Evolutionary conservation across 2,797 vertebrate genomes (phyloP), one percentile per base, ranked within the genome.

Genomic region (Phalloptychus januarius): DNA sequence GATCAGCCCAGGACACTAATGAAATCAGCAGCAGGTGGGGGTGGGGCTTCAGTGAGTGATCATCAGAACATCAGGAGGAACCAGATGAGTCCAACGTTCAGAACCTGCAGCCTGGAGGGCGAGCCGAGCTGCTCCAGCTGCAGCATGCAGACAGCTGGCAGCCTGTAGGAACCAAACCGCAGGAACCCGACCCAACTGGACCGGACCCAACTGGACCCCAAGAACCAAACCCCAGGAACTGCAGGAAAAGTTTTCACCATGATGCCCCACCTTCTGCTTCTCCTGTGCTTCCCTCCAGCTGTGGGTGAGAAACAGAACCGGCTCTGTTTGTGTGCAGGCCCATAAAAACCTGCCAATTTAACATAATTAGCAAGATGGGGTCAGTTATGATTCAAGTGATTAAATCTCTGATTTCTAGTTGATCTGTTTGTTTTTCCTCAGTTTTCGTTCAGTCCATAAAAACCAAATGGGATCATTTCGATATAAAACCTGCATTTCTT

Each of bases 221-320:
- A n/a, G 54, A n/a, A 28, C 54, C n/a, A 25, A 56, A 25, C 40
- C 23, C 31, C 44, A 25, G 67, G 54, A 56, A 25, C 40, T n/a
- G 36, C 44, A 25, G 67, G 36, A 69, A 45, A 13, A 1, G 56
- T 61, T 33, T 33, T 33, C n/a, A 25, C 44, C 74, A 80, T 38
- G 23, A 94, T 93, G 93, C 77, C 54, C 45, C 86, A 74, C 25
- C 69, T 73, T 71, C 78, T 91, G 82, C 71, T 94, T 71, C 75
- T 93, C 50, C 85, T 94, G 56, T 85, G 82, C 78, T 79, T 86
- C 63, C 76, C 91, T 54, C 87, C 91, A 81, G 71, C 88, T 85
- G 92, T 85, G 75, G 90, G 93, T 94, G 82, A 92, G 52, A 54
- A 54, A 54, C 25, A 5, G 0, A 54, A 54, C 25, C 12, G 52